phyloP scores from a whole-genome alignment of 2,113 vertebrate genomes.

The Malurus elegans region DNA sequence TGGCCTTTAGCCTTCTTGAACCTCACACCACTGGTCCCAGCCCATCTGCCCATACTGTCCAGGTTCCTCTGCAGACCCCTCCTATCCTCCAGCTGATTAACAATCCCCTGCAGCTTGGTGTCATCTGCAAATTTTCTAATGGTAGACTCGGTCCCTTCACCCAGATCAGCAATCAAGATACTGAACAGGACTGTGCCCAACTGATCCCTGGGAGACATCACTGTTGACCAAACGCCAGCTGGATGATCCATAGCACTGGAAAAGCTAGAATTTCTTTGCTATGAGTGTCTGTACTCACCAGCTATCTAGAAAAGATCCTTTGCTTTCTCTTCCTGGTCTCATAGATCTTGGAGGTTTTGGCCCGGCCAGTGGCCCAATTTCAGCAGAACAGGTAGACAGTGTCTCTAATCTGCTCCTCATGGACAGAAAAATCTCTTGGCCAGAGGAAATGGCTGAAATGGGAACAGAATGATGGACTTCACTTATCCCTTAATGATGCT shows the following conservation, averaged over 20 bases:
- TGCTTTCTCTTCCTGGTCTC: neutral
- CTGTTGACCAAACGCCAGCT: neutral
- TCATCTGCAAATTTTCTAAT: neutral
- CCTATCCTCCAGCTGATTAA: neutral
- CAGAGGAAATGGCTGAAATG: neutral
- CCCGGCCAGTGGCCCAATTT: neutral
- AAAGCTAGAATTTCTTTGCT: neutral
- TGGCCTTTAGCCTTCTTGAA: neutral
- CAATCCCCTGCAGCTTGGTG: neutral
- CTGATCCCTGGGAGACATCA: neutral
- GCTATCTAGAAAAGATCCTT: neutral
- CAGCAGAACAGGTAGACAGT: neutral
- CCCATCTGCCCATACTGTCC: neutral
- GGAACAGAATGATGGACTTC: neutral
- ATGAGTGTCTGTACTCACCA: neutral
- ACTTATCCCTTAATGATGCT: neutral
- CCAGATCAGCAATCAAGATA: neutral
- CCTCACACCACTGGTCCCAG: neutral
- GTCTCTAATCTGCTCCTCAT: fast-evolving
- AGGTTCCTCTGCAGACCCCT: neutral
- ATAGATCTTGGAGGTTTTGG: neutral
- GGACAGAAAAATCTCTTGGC: neutral
- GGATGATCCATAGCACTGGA: neutral
- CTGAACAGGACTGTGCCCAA: neutral
- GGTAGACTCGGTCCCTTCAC: neutral